Conservation (phyloP, 2,113 vertebrate species). For the Limanda limanda region DNA sequence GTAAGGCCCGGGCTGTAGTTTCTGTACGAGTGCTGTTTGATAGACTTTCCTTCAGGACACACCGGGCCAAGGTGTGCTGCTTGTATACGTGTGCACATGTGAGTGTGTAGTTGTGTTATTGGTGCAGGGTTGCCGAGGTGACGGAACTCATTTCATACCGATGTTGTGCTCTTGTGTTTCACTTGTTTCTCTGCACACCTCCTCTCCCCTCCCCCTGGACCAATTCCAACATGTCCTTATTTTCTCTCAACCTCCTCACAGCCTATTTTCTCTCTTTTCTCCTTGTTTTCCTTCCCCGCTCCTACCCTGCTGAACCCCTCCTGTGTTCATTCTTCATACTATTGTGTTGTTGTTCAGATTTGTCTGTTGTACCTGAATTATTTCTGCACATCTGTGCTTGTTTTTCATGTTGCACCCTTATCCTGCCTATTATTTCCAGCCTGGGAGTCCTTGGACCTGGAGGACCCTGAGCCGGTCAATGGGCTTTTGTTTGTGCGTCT, state of each 20-base stretch:
- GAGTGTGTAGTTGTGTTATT: not conserved
- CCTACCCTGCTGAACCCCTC: not conserved
- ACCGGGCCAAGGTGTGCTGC: not conserved
- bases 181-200: constrained; percentile 21
- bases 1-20: not conserved
- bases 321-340: not conserved
- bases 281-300: not conserved
- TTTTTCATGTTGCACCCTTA: not conserved
- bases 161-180: constrained; percentile 6
- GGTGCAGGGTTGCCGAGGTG: constrained; percentile 15
- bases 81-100: not conserved
- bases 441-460: constrained; percentile 46
- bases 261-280: constrained; percentile 11
- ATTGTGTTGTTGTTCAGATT: not conserved
- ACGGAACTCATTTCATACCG: constrained; percentile 41
- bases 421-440: not conserved
- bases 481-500: constrained; percentile 48
- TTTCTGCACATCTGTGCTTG: not conserved
- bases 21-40: not conserved
- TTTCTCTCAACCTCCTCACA: not conserved
- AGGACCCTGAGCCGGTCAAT: constrained; percentile 28
- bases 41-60: constrained; percentile 9
- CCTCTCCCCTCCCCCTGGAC: constrained; percentile 1
- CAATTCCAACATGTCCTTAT: constrained; percentile 32
- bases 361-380: not conserved